phyloP scores from a whole-genome alignment of 2,888 invertebrate genomes.

The Agrochola lychnidis region DNA sequence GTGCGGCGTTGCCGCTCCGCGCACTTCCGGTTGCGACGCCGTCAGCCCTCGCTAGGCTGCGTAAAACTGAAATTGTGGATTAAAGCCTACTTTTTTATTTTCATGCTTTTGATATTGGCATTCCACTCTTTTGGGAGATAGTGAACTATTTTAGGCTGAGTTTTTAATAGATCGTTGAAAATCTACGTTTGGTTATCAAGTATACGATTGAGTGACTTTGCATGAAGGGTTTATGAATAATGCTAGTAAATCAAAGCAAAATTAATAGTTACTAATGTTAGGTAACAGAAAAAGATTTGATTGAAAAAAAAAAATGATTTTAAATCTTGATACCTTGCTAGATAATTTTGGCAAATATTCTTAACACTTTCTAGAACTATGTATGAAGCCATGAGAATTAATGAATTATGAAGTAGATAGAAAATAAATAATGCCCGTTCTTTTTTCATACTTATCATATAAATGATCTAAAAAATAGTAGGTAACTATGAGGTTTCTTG shows the following conservation, averaged over 20 bases:
- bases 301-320: not conserved
- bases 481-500: not conserved
- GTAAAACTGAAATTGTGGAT: slow-evolving; percentile 75
- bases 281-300: too few species aligned
- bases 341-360: not conserved
- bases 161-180: not conserved
- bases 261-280: not conserved
- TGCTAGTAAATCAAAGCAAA: not conserved
- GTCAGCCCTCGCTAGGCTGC: slow-evolving; percentile 79
- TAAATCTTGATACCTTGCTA: not conserved
- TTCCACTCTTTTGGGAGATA: slow-evolving; percentile 6
- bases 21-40: slow-evolving; percentile 76
- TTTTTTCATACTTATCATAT: not conserved
- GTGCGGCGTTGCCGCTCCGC: slow-evolving; percentile 83
- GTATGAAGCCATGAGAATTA: not conserved
- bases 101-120: slow-evolving; percentile 30
- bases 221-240: not conserved
- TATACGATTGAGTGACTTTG: not conserved
- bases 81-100: slow-evolving; percentile 73
- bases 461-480: not conserved
- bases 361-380: not conserved
- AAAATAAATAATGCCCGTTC: not conserved
- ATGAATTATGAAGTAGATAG: not conserved
- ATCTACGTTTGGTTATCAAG: not conserved
- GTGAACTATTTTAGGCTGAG: not conserved